These are phyloP conservation scores for Gephyroberyx darwinii DNA, from an alignment of 2,797 vertebrate genomes.

Conservation along the genomic window DNA sequence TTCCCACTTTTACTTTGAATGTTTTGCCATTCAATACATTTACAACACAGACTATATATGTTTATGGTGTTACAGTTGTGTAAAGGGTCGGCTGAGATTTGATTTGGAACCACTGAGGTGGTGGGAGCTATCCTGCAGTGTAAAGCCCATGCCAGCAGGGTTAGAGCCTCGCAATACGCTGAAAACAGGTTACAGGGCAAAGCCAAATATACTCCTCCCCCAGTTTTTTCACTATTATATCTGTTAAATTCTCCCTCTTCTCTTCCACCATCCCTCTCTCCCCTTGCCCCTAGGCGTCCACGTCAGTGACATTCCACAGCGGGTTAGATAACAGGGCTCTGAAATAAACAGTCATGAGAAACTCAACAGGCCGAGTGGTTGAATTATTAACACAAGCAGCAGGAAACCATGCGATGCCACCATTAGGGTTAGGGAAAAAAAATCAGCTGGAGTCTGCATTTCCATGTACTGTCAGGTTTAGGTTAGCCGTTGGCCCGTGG, in stretches of 20 bases:
- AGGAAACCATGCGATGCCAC: constrained; percentile 45
- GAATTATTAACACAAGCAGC: constrained; percentile 69
- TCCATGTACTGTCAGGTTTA: neutral
- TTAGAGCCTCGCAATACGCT: too few relatives aligned
- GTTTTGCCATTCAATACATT: neutral
- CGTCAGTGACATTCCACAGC: constrained; percentile 46
- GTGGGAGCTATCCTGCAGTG: neutral
- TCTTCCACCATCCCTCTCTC: neutral
- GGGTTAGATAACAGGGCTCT: constrained; percentile 51
- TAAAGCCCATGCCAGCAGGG: neutral
- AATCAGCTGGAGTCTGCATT: constrained; percentile 20
- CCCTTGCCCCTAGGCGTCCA: constrained; percentile 15
- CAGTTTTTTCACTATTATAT: constrained; percentile 9
- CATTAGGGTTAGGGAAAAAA: constrained; percentile 25
- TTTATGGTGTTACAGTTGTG: too few relatives aligned
- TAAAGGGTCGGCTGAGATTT: neutral
- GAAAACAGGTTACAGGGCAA: too few relatives aligned
- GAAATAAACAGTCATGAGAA: constrained; percentile 48
- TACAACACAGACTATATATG: neutral
- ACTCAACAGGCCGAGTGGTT: constrained; percentile 54
- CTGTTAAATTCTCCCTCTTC: neutral
- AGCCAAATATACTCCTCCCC: constrained; percentile 1
- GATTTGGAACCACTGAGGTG: neutral
- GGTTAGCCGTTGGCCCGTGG: neutral
- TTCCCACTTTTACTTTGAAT: too few relatives aligned